Conservation (phyloP, 2,797 vertebrate species). For the Melanotaenia nigrans region DNA sequence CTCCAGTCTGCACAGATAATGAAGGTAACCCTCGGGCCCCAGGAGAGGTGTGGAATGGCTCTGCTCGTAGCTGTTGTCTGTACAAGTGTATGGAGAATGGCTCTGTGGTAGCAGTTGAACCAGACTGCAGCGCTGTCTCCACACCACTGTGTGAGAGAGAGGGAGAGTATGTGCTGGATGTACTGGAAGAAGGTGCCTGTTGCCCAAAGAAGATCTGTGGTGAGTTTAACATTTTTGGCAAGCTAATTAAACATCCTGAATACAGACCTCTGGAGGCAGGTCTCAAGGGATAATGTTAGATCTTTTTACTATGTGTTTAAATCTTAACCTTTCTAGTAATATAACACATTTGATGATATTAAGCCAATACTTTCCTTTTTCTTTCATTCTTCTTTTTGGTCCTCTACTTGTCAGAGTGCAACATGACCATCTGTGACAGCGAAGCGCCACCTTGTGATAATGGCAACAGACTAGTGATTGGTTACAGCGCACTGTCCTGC, state of each 20-base stretch:
- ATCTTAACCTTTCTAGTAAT: not conserved
- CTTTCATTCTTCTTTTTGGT: not conserved
- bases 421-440: constrained; percentile 89
- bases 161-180: constrained; percentile 89
- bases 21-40: constrained; percentile 87
- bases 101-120: constrained; percentile 88
- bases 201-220: constrained; percentile 94
- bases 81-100: constrained; percentile 93
- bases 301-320: not conserved
- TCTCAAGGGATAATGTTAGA: not conserved
- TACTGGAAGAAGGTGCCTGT: constrained; percentile 89
- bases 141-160: constrained; percentile 88
- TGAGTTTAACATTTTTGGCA: constrained; percentile 67
- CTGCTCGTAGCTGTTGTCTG: constrained; percentile 89
- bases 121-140: constrained; percentile 86
- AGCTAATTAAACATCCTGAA: not conserved
- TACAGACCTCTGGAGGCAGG: not conserved
- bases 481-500: constrained; percentile 89
- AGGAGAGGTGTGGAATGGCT: constrained; percentile 94
- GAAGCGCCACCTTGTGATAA: constrained; percentile 86
- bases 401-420: constrained; percentile 86
- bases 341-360: not conserved
- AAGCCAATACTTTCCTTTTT: not conserved
- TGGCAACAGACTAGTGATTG: constrained; percentile 86
- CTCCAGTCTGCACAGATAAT: constrained; percentile 91